Conservation (phyloP, 2,888 invertebrate genomes). For the Morinoia aosen region DNA sequence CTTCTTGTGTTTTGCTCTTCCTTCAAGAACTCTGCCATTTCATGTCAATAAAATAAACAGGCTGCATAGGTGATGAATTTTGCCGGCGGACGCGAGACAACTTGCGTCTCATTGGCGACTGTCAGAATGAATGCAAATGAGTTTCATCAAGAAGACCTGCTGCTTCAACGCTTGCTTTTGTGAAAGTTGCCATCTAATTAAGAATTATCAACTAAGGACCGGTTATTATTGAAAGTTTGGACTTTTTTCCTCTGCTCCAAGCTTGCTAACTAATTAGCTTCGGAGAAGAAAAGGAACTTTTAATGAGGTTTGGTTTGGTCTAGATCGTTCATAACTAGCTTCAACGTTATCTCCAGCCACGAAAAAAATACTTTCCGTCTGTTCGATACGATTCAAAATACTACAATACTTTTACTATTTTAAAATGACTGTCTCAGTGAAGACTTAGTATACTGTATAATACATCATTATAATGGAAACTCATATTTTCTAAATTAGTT, state of each 20-base stretch:
- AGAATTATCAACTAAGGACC: slow-evolving; percentile 13
- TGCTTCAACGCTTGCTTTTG: background rate
- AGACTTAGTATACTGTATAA: background rate
- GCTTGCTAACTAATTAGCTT: background rate
- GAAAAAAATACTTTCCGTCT: background rate
- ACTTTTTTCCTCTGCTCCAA: background rate
- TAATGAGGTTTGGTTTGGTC: background rate
- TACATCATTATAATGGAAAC: background rate
- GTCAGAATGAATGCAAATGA: background rate
- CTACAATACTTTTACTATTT: too few species aligned
- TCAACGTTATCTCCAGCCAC: background rate
- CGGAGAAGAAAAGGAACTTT: background rate
- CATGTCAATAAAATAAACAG: background rate
- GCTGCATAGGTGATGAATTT: background rate
- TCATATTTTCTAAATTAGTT: background rate
- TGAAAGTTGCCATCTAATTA: slow-evolving; percentile 12
- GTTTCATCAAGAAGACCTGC: background rate
- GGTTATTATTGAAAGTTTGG: background rate
- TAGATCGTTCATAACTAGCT: background rate
- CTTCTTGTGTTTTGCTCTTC: background rate
- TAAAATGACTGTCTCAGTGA: too few species aligned
- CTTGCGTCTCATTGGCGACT: background rate
- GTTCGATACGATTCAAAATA: too few species aligned
- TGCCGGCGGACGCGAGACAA: background rate
- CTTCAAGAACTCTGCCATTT: background rate